Conservation (phyloP, 2,797 vertebrate species). For the Pyrrhura leucotis region DNA sequence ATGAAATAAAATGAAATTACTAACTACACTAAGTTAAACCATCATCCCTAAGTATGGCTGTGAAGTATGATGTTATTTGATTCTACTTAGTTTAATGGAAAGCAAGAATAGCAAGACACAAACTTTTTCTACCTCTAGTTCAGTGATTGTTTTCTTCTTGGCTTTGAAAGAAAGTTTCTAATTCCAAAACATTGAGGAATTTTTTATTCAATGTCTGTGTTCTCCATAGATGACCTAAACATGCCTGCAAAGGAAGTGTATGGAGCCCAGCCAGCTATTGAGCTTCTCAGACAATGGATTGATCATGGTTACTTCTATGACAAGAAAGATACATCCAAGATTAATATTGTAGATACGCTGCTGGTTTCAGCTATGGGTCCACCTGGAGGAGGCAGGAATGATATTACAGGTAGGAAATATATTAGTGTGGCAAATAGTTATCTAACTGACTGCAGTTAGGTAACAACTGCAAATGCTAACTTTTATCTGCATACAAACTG, state of each 20-base stretch:
- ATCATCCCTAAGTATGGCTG: background rate
- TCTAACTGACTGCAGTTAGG: background rate
- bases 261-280: constrained; percentile 93
- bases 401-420: constrained; percentile 87
- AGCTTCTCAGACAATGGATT: constrained; percentile 91
- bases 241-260: constrained; percentile 95
- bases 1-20: background rate
- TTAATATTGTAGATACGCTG: constrained; percentile 85
- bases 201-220: background rate
- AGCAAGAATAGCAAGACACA: background rate
- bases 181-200: background rate
- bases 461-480: background rate
- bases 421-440: background rate
- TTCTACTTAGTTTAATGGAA: background rate
- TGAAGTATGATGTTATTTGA: background rate
- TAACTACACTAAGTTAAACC: background rate
- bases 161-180: background rate
- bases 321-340: constrained; percentile 86
- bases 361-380: constrained; percentile 92
- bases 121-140: background rate
- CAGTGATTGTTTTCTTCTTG: background rate
- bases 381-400: constrained; percentile 92
- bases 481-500: background rate
- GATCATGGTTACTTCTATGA: constrained; percentile 95
- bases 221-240: constrained; percentile 89